Evolutionary conservation across 1,140 invertebrate genomes (phyloP), one percentile per base, ranked within the genome.

Genomic region (Notospermus geniculatus): DNA sequence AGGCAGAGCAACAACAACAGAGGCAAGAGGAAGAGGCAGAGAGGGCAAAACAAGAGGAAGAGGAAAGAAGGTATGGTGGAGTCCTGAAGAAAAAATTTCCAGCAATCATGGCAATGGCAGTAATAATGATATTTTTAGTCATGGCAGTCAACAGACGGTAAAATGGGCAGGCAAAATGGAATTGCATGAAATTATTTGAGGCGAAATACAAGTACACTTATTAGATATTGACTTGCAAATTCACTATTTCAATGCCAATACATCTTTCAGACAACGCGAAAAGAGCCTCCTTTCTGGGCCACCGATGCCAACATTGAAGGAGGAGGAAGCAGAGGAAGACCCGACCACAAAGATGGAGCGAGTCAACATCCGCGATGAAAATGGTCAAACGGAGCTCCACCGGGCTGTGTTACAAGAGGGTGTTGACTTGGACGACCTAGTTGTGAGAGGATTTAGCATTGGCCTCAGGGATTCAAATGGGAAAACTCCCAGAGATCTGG

Each of bases 21-120:
- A 36, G 15, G 32, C 15, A 7, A 36, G 5, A 36, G 32, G 32
- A 4, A 36, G 56, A 22, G n/a, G 39, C 7, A 19, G 39, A 58
- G 43, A 30, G 39, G 27, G 11, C 7, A 50, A 11, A 58, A 43
- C 56, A 58, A 30, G 56, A 58, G 39, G 56, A 58, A 36, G 15
- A 17, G 29, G 28, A 58, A 30, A 58, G 19, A 30, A 58, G 39
- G 56, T 58, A n/a, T n/a, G n/a, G n/a, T n/a, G n/a, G n/a, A n/a
- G n/a, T n/a, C n/a, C n/a, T n/a, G n/a, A n/a, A n/a, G n/a, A n/a
- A n/a, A n/a, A n/a, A n/a, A n/a, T n/a, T n/a, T n/a, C n/a, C n/a
- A n/a, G n/a, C n/a, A n/a, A n/a, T n/a, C n/a, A n/a, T n/a, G n/a
- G n/a, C n/a, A n/a, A n/a, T n/a, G n/a, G n/a, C n/a, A n/a, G n/a